A percentile compares a stretch with the other conserved stretches of the same genome.
Conservation (phyloP, 2,888 invertebrate genomes). For the Acrocera orbiculus region DNA sequence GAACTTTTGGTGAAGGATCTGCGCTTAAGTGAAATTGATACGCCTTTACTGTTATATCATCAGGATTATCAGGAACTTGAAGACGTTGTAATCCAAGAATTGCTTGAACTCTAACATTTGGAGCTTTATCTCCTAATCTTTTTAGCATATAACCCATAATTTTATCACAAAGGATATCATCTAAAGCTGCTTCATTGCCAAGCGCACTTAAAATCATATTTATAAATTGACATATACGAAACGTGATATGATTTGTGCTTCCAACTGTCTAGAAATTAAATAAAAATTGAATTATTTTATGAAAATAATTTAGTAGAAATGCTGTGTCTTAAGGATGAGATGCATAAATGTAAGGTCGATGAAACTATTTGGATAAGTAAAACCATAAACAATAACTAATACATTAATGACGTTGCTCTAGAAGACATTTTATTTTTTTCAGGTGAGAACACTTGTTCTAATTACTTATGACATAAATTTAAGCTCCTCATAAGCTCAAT, state of each 20-base stretch:
- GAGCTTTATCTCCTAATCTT: constrained; percentile 51
- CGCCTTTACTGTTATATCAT: constrained; percentile 57
- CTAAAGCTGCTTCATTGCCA: constrained; percentile 57
- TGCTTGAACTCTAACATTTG: constrained; percentile 62
- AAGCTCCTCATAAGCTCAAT: too few species aligned
- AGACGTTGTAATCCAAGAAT: constrained; percentile 59
- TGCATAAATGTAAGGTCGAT: too few species aligned
- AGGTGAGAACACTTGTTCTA: too few species aligned
- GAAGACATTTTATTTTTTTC: too few species aligned
- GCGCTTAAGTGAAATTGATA: constrained; percentile 51
- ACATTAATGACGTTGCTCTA: too few species aligned
- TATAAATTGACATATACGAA: constrained; percentile 59
- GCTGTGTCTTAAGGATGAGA: too few species aligned
- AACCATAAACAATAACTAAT: too few species aligned
- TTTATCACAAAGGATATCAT: constrained; percentile 55
- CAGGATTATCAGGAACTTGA: constrained; percentile 57
- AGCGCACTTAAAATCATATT: constrained; percentile 56
- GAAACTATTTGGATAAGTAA: too few species aligned
- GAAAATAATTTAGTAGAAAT: too few species aligned
- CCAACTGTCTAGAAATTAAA: constrained; percentile 28
- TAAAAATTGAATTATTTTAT: too few species aligned
- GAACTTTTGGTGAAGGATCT: constrained; percentile 62
- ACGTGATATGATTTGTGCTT: constrained; percentile 40
- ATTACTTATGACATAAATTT: too few species aligned
- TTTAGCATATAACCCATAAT: constrained; percentile 51